Conservation (phyloP, 2,888 invertebrate genomes). For the Diadegma fenestrale region DNA sequence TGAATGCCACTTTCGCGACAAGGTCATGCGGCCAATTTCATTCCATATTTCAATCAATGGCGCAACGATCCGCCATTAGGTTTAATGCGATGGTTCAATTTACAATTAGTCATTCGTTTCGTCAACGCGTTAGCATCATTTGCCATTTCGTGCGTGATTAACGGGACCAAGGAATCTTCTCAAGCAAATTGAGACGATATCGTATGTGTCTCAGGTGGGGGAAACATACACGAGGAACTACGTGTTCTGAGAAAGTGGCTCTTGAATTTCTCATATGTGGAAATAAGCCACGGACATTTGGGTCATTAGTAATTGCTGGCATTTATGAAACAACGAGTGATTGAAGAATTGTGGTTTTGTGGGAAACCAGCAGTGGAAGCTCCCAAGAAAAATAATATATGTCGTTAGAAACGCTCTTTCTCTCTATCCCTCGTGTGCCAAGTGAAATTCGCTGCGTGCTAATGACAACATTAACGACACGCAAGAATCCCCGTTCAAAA, state of each 20-base stretch:
- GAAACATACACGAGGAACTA: background rate
- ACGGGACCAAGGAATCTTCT: background rate
- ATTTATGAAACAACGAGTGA: constrained; percentile 2
- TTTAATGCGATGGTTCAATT: constrained; percentile 18
- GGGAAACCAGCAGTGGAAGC: background rate
- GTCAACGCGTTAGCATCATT: background rate
- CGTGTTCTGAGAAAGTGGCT: background rate
- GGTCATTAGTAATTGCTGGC: constrained; percentile 15
- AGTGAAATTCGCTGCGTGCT: background rate
- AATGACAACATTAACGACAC: background rate
- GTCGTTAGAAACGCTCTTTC: background rate
- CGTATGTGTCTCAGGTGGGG: background rate
- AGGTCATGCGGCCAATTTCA: constrained; percentile 30
- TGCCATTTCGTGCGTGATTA: background rate
- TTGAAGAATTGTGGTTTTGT: constrained; percentile 16
- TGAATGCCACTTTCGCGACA: constrained; percentile 38
- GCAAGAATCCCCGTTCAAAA: background rate
- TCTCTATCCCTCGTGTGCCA: background rate
- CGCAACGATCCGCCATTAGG: constrained; percentile 12
- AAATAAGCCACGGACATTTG: background rate
- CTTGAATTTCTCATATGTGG: constrained; percentile 14
- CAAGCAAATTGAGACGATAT: background rate
- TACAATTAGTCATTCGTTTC: constrained; percentile 38
- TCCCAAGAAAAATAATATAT: background rate
- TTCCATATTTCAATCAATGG: constrained; percentile 30